Conservation (phyloP, 1,140 invertebrate species). For the Polyergus mexicanus region DNA sequence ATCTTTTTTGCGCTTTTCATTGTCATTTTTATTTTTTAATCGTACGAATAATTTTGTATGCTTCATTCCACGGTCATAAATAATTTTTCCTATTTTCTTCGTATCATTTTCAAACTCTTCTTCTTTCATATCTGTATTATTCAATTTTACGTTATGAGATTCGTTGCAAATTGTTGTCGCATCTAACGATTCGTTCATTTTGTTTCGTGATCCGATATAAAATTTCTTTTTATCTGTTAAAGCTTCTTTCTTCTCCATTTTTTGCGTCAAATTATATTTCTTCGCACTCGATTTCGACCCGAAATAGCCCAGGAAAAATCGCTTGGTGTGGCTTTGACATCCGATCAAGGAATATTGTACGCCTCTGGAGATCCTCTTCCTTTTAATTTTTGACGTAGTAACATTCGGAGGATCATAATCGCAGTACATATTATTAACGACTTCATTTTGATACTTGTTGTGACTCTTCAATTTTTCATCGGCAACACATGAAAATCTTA, state of each 20-base stretch:
- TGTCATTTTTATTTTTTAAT: not conserved
- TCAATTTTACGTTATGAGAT: not conserved
- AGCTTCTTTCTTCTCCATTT: not conserved
- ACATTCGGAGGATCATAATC: too few species aligned
- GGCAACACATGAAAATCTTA: not conserved
- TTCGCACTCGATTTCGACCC: not conserved
- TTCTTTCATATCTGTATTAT: not conserved
- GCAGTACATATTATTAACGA: not conserved
- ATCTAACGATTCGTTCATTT: not conserved
- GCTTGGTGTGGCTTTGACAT: not conserved
- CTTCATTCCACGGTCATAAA: too few species aligned
- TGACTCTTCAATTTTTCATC: not conserved
- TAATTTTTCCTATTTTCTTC: not conserved
- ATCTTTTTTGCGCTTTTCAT: not conserved
- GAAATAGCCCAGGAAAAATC: constrained; percentile 46
- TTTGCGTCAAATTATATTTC: not conserved
- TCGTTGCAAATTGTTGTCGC: not conserved
- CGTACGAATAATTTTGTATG: not conserved
- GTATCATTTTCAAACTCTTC: not conserved
- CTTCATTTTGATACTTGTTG: not conserved
- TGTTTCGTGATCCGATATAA: not conserved
- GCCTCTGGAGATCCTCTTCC: constrained; percentile 69
- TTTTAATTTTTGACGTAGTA: not conserved
- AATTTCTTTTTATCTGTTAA: not conserved
- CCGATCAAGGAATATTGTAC: constrained; percentile 53